Base-by-base conservation (phyloP, 2,888 invertebrate species). In the Lepidonotus clava region DNA sequence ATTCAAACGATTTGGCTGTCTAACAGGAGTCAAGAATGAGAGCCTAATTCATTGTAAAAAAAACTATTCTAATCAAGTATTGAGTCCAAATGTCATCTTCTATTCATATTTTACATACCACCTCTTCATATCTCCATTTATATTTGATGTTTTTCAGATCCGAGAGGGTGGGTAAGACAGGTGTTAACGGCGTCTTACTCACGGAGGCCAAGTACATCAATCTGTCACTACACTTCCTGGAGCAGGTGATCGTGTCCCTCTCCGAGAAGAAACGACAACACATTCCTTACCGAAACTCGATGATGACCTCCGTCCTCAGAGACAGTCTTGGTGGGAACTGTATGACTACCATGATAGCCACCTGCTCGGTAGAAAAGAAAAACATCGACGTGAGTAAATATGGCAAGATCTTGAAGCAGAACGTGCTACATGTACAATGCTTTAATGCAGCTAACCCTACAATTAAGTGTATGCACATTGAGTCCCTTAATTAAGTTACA, bases 311-410 rank as follows among this genome's bases (percentile, higher is more conserved):
- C 0, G 94, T 94, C 66, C 89, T 94, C 86, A 88, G 94, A 83
- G 94, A 94, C 91, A 94, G 94, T 89, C 90, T 94, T 8, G 94
- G 94, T 6, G 94, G 94, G 1, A 94, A 94, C 91, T 94, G 94
- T 88, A 94, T 94, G 94, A 94, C 94, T 4, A 93, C 94, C 24
- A 94, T 94, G 94, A 94, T 94, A 66, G 94, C 94, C 46, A 94
- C 94, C 11, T 92, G 93, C 87, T 93, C 94, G n/a, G 89, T 92
- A 56, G 94, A 94, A 66, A 92, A 91, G 88, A 91, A 90, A 85
- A 94, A 94, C 89, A 87, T 94, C 67, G 94, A 94, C 89, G 94
- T 94, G 89, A 90, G 92, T 89, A 11, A 61, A 14, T 6, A n/a
- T 61, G n/a, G n/a, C n/a, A n/a, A n/a, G n/a, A n/a, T n/a, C n/a